Evolutionary conservation across 1,140 invertebrate species (phyloP).

Genomic region (Trichonephila inaurata): DNA sequence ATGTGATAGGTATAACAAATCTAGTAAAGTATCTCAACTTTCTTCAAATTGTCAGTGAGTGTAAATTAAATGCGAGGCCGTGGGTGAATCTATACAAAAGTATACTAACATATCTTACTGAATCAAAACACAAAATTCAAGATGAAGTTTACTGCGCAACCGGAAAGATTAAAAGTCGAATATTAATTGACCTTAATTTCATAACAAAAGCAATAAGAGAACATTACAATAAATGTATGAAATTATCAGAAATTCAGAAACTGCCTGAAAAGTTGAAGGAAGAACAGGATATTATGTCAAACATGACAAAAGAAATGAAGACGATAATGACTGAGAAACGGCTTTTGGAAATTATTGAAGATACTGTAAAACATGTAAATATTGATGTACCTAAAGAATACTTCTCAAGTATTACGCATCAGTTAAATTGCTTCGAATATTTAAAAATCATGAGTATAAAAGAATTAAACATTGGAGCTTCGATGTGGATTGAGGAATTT

Average conservation of each 20-base stretch:
- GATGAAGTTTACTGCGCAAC: too few relatives aligned
- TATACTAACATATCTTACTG: background rate
- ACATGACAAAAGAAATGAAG: background rate
- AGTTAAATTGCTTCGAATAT: background rate
- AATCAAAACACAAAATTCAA: background rate
- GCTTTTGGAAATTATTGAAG: background rate
- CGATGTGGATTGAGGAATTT: background rate
- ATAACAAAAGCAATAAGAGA: background rate
- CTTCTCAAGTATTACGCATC: background rate
- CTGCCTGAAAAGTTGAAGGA: background rate
- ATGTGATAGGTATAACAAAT: background rate
- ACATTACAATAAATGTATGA: background rate
- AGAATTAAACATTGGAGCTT: background rate
- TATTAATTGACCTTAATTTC: background rate
- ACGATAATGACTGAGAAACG: background rate
- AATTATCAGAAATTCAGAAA: background rate
- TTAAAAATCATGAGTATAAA: background rate
- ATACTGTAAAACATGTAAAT: background rate
- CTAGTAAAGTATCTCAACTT: constrained; percentile 10
- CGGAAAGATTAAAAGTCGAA: background rate
- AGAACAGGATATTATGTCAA: background rate
- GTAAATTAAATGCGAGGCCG: background rate
- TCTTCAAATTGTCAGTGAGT: background rate
- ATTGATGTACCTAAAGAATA: background rate
- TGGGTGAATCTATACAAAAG: background rate